Percentiles rank a stretch among this genome's conserved stretches.
phyloP scores from a whole-genome alignment of 2,113 vertebrate genomes.

The Tor tambroides region DNA sequence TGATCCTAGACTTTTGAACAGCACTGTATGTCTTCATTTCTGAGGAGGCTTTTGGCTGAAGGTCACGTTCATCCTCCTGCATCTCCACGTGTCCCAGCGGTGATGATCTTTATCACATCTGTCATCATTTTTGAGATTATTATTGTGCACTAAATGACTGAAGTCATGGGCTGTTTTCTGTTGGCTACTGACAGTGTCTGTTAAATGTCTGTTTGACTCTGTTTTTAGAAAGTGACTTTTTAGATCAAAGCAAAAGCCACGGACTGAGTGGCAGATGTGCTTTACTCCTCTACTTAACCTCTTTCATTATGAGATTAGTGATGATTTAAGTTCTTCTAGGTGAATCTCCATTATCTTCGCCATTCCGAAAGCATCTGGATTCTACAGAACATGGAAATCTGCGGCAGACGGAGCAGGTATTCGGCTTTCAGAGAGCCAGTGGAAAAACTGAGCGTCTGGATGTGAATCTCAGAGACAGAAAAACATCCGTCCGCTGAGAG shows the following conservation, averaged over 20 bases:
- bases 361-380: not conserved
- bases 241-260: not conserved
- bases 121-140: not conserved
- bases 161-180: no score
- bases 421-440: not conserved
- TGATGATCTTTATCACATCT: not conserved
- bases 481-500: not conserved
- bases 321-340: not conserved
- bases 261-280: no score
- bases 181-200: not conserved
- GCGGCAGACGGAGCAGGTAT: not conserved
- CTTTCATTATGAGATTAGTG: not conserved
- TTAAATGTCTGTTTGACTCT: not conserved
- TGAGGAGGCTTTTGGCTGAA: no score
- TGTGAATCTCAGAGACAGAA: slow-evolving; percentile 10
- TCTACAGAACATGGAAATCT: not conserved
- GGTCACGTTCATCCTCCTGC: no score
- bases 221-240: not conserved
- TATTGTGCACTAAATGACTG: no score
- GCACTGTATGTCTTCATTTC: no score
- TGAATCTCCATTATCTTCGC: not conserved
- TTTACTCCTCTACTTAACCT: not conserved
- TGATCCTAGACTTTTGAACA: no score
- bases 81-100: no score
- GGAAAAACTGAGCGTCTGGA: not conserved